phyloP scores from a whole-genome alignment of 2,888 invertebrate species.

The Spilosoma lubricipeda region DNA sequence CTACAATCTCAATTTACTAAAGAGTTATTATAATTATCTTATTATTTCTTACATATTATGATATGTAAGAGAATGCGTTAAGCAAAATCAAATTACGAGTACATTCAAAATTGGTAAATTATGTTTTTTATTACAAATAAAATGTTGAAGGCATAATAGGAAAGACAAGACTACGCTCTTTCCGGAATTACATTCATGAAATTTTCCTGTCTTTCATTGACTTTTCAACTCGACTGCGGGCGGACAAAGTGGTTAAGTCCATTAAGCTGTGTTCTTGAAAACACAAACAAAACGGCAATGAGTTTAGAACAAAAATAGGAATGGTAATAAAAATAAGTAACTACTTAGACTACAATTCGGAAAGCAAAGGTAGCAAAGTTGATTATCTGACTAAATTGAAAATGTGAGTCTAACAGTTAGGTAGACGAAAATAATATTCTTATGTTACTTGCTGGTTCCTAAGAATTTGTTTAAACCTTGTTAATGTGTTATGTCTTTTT shows the following conservation, averaged over 20 bases:
- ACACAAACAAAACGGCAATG: neutral
- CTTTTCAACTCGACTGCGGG: conserved; percentile 11
- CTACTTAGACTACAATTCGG: neutral
- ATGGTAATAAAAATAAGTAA: neutral
- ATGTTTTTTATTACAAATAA: neutral
- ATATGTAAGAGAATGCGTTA: too few species aligned
- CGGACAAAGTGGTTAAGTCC: neutral
- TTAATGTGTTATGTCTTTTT: neutral
- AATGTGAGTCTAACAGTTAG: too few species aligned
- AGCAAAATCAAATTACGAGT: neutral
- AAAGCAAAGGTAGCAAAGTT: neutral
- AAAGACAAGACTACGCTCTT: neutral
- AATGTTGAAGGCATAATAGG: neutral
- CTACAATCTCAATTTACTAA: too few species aligned
- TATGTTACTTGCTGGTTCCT: too few species aligned
- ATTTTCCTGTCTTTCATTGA: neutral
- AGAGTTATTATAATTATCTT: too few species aligned
- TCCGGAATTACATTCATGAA: neutral
- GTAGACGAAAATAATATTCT: too few species aligned
- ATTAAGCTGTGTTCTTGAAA: neutral
- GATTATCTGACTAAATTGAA: neutral
- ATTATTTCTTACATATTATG: too few species aligned
- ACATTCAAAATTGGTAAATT: neutral
- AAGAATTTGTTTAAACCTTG: neutral
- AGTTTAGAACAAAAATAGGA: neutral